Base-by-base conservation (phyloP, 2,113 vertebrate species). In the Aix galericulata region DNA sequence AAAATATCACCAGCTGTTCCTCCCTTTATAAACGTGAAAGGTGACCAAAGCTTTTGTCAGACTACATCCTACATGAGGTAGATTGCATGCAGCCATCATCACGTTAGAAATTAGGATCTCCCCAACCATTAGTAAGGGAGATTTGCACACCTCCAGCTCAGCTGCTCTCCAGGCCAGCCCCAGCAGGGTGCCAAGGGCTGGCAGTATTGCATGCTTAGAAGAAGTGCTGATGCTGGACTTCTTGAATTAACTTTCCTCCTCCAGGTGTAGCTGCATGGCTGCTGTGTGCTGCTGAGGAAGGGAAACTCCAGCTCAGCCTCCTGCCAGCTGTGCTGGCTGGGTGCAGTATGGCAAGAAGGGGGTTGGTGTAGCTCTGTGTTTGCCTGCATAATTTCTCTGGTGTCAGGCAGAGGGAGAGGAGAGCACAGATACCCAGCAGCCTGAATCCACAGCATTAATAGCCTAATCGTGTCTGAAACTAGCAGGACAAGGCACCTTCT, bases 391-490 rank as follows among this genome's bases (percentile, higher is more conserved):
- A 25, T 59, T 25, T 7, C 46, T 5, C 8, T 17, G 25, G 21
- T n/a, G 60, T 9, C 7, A 8, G 79, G 73, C 53, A 9, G 46
- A 59, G 78, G 32, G n/a, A 29, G 36, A 13, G 79, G 50, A 1
- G 2, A 3, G 38, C 60, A 4, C 22, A 6, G 16, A 63, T 1
- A 32, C 11, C 68, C 42, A 52, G 40, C 40, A 74, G 34, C 22
- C 0, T 17, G 46, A 27, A 79, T 8, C 17, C 18, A 1, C 0
- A 1, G 58, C 1, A 0, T n/a, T n/a, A 3, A 3, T 22, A 38
- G 34, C 80, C 73, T 38, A 31, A 56, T 63, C 55, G 67, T 27
- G 5, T 13, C 50, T 38, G 48, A n/a, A 52, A 8, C 55, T 6
- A 7, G 17, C 50, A 58, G 83, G n/a, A 38, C 20, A 8, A 14